Evolutionary conservation across 2,797 vertebrate species (phyloP).

Genomic region (Pseudochaenichthys georgianus): DNA sequence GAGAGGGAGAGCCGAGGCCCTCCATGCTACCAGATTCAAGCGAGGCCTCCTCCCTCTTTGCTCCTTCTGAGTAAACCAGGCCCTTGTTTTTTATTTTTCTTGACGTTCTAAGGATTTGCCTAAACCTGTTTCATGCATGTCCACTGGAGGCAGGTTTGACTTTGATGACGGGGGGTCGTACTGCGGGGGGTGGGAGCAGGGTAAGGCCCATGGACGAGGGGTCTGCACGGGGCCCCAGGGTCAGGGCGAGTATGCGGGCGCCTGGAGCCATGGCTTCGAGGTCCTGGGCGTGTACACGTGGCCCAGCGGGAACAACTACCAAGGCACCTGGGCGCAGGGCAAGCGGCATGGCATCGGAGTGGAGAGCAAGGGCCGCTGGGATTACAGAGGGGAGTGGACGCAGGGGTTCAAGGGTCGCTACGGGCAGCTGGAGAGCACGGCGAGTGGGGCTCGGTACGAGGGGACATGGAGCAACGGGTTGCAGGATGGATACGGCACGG

Average conservation of each 20-base stretch:
- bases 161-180: conserved; percentile 99
- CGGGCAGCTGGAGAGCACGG: conserved; percentile 94
- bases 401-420: conserved; percentile 99
- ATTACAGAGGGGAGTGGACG: conserved; percentile 98
- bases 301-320: conserved; percentile 98
- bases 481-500: conserved; percentile 97
- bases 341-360: conserved; percentile 97
- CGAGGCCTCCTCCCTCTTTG: conserved; percentile 64
- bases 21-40: conserved; percentile 62
- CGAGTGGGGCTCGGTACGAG: conserved; percentile 94
- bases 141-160: conserved; percentile 99
- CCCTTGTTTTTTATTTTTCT: conserved; percentile 77
- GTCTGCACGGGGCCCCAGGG: conserved; percentile 98
- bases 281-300: conserved; percentile 98
- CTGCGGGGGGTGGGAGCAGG: conserved; percentile 99
- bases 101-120: conserved; percentile 90
- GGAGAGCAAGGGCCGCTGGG: conserved; percentile 98
- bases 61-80: conserved; percentile 63
- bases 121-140: conserved; percentile 99
- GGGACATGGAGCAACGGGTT: conserved; percentile 98
- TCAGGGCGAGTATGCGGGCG: conserved; percentile 97
- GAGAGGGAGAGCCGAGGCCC: conserved; percentile 58
- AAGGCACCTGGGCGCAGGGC: conserved; percentile 98
- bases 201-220: conserved; percentile 97
- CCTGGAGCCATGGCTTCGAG: conserved; percentile 98